These are phyloP conservation scores for Gymnarchus niloticus DNA, from an alignment of 2,113 vertebrate species.

Conservation along the genomic window DNA sequence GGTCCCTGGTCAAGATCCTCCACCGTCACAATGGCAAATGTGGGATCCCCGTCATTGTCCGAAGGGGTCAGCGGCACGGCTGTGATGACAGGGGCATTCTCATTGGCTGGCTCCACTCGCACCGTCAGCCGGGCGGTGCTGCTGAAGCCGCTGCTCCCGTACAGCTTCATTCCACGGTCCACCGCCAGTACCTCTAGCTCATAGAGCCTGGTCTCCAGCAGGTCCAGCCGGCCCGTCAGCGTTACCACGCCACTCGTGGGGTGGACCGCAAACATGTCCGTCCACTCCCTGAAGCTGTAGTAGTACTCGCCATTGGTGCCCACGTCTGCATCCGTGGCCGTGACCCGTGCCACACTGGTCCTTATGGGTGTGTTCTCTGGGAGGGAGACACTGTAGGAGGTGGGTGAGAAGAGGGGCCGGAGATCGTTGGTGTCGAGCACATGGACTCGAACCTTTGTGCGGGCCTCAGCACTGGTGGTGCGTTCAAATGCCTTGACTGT, in stretches of 20 bases:
- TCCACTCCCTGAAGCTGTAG: constrained; percentile 93
- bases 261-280: constrained; percentile 91
- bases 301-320: constrained; percentile 98
- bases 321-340: constrained; percentile 92
- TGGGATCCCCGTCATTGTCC: constrained; percentile 75
- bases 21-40: constrained; percentile 79
- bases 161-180: constrained; percentile 91
- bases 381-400: constrained; percentile 88
- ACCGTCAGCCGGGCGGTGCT: constrained; percentile 89
- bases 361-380: constrained; percentile 86
- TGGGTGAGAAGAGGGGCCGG: constrained; percentile 91
- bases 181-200: constrained; percentile 92
- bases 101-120: constrained; percentile 84
- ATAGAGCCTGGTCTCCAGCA: constrained; percentile 70
- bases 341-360: constrained; percentile 85
- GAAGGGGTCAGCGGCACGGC: constrained; percentile 72
- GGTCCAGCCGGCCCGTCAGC: constrained; percentile 84
- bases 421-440: constrained; percentile 96
- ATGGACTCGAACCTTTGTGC: constrained; percentile 76
- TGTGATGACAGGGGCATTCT: constrained; percentile 76
- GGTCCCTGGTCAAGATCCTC: constrained; percentile 84
- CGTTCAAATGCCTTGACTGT: constrained; percentile 85
- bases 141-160: constrained; percentile 92
- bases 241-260: constrained; percentile 86
- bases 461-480: constrained; percentile 72